Conservation (phyloP, 2,797 vertebrate genomes). For the Acanthurus lineatus region DNA sequence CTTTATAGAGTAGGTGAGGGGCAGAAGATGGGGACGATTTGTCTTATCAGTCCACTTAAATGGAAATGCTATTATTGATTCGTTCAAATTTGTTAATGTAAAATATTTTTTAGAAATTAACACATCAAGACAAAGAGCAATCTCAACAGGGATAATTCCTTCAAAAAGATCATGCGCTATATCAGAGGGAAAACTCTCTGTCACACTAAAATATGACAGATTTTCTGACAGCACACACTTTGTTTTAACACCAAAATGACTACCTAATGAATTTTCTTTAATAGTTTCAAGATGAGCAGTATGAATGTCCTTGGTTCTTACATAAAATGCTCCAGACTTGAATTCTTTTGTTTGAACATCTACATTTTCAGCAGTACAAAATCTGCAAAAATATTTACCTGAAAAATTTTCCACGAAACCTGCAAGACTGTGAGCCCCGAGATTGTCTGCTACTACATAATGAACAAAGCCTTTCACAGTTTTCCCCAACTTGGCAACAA, state of each 20-base stretch:
- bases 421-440: no score
- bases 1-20: background rate
- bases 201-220: conserved; percentile 21
- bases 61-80: conserved; percentile 13
- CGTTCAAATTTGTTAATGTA: conserved; percentile 3
- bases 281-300: conserved; percentile 9
- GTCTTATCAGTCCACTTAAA: conserved; percentile 23
- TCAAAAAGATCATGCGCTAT: conserved; percentile 11
- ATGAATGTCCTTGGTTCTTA: background rate
- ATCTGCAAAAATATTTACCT: no score
- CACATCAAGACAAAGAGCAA: conserved; percentile 20
- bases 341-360: no score
- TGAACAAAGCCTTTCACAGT: conserved; percentile 19
- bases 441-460: background rate
- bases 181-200: conserved; percentile 21
- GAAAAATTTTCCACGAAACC: no score
- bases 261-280: conserved; percentile 4
- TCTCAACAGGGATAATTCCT: background rate
- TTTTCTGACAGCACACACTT: conserved; percentile 4
- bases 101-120: conserved; percentile 9
- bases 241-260: conserved; percentile 25
- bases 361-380: no score
- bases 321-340: no score
- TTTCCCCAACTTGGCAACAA: conserved; percentile 26
- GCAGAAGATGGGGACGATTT: conserved; percentile 10